Percentiles rank a stretch among this genome's conserved stretches.
These are phyloP conservation scores for Ditylenchus dipsaci DNA, from an alignment of 1,140 invertebrate species.

Conservation along the genomic window DNA sequence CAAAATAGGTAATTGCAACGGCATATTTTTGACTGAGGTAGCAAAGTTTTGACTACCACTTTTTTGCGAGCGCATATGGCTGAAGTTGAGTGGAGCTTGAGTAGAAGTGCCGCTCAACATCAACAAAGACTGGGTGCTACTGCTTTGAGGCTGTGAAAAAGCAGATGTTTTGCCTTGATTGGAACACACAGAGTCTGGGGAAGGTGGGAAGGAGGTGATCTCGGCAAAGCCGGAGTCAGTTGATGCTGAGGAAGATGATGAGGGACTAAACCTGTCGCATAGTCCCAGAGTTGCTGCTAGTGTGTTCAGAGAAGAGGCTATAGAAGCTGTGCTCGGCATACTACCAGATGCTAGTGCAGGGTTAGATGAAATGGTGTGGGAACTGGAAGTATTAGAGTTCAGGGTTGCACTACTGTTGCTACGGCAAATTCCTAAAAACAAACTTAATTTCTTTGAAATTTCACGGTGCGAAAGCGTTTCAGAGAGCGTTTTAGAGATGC, in stretches of 20 bases:
- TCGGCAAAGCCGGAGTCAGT: slow-evolving; percentile 7
- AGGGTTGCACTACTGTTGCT: neutral
- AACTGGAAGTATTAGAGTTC: neutral
- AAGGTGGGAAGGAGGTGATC: neutral
- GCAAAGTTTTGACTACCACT: neutral
- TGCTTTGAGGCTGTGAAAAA: neutral
- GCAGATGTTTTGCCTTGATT: neutral
- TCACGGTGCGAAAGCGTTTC: too few species aligned
- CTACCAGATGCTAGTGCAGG: neutral
- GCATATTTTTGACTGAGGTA: neutral
- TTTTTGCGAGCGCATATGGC: neutral
- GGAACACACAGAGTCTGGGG: slow-evolving; percentile 1
- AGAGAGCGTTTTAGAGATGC: too few species aligned
- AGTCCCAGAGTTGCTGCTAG: neutral
- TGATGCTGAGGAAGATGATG: neutral
- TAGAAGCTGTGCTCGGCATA: neutral
- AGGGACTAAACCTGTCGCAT: neutral
- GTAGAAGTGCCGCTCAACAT: neutral
- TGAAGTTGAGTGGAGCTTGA: neutral
- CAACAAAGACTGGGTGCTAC: neutral
- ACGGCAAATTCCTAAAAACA: neutral
- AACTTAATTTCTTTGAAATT: too few species aligned
- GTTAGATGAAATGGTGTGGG: neutral
- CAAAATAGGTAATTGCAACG: neutral
- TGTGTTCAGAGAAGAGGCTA: neutral